These are phyloP conservation scores for Candidula unifasciata DNA, from an alignment of 2,888 invertebrate genomes.

Conservation along the genomic window DNA sequence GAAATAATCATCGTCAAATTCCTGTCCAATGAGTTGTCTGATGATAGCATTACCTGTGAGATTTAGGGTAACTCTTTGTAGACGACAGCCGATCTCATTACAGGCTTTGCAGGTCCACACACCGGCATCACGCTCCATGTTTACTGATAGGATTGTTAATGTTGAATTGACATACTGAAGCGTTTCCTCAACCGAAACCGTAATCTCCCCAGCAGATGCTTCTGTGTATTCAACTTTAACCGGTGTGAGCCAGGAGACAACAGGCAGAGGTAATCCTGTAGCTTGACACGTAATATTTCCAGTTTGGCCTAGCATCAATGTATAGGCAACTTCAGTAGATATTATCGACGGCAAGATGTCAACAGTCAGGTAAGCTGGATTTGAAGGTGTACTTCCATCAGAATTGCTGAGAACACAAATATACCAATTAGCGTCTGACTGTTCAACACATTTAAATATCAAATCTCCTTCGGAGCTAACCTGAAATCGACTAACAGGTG, in stretches of 20 bases:
- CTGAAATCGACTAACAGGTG: not conserved
- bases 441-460: slow-evolving; percentile 13
- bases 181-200: not conserved
- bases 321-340: not conserved
- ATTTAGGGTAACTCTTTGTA: not conserved
- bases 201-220: not conserved
- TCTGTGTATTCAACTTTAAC: slow-evolving; percentile 12
- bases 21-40: not conserved
- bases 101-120: slow-evolving; percentile 40
- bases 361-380: slow-evolving; percentile 26
- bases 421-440: slow-evolving; percentile 29
- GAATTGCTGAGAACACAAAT: slow-evolving; percentile 33
- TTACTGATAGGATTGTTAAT: not conserved
- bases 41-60: slow-evolving; percentile 17
- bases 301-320: not conserved
- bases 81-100: slow-evolving; percentile 27
- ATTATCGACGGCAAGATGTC: not conserved
- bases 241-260: slow-evolving; percentile 41
- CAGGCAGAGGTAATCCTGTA: slow-evolving; percentile 20
- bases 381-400: slow-evolving; percentile 24
- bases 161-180: not conserved
- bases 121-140: slow-evolving; percentile 25
- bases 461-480: slow-evolving; percentile 24
- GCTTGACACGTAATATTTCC: slow-evolving; percentile 28
- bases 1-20: not conserved